A percentile compares a stretch with the other conserved stretches of the same genome.
Evolutionary conservation across 2,797 vertebrate genomes (phyloP).

Genomic region (Melanotaenia nigrans): DNA sequence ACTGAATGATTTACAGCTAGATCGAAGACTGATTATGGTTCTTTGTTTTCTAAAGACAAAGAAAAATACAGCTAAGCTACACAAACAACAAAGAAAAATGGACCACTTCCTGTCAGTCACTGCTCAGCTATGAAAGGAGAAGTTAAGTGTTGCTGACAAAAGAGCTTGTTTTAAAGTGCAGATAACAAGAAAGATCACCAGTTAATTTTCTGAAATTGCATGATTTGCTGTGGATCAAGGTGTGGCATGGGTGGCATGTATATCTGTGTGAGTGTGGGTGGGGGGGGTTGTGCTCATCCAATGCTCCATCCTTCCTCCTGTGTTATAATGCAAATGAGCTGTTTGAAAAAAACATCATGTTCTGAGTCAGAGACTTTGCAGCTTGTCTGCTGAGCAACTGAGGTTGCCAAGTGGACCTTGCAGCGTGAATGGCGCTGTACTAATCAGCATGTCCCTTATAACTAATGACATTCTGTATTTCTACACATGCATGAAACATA

Average conservation of each 20-base stretch:
- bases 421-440: background rate
- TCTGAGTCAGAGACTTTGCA: constrained; percentile 30
- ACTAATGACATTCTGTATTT: constrained; percentile 19
- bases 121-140: constrained; percentile 25
- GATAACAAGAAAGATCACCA: constrained; percentile 9
- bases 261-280: background rate
- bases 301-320: constrained; percentile 11
- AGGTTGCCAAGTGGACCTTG: constrained; percentile 5
- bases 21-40: constrained; percentile 47
- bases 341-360: constrained; percentile 29
- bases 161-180: constrained; percentile 20
- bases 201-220: constrained; percentile 25
- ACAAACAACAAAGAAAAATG: constrained; percentile 17
- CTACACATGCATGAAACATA: constrained; percentile 8
- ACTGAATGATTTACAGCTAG: constrained; percentile 39
- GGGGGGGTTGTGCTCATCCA: constrained; percentile 7
- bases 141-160: constrained; percentile 21
- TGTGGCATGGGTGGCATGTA: constrained; percentile 13
- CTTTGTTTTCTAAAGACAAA: constrained; percentile 60
- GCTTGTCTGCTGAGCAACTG: constrained; percentile 18
- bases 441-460: constrained; percentile 30
- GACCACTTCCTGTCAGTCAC: constrained; percentile 18
- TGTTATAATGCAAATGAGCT: constrained; percentile 39
- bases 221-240: constrained; percentile 26
- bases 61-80: constrained; percentile 32